phyloP scores from a whole-genome alignment of 2,797 vertebrate genomes.

The Zalophus californianus region DNA sequence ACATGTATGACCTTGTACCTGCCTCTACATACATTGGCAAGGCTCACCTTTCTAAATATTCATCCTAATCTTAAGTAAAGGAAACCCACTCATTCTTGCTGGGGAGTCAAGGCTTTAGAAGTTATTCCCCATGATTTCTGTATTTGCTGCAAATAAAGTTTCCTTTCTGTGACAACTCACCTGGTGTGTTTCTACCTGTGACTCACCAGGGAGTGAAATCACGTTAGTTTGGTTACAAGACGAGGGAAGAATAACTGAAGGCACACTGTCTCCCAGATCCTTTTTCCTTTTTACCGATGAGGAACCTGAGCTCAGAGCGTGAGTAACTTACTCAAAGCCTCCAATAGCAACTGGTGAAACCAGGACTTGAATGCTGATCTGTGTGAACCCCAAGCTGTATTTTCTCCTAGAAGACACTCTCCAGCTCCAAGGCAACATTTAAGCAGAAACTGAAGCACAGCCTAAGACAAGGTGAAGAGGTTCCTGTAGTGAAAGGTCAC shows the following conservation, averaged over 20 bases:
- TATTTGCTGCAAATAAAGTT: background rate
- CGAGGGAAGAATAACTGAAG: background rate
- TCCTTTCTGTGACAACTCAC: background rate
- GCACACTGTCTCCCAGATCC: background rate
- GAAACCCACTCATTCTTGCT: background rate
- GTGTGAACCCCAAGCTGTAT: background rate
- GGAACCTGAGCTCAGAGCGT: background rate
- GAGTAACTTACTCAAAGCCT: background rate
- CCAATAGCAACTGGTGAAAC: background rate
- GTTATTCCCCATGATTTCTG: background rate
- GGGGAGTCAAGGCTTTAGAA: background rate
- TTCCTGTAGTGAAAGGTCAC: background rate
- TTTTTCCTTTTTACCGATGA: background rate
- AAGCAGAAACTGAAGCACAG: background rate
- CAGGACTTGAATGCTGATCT: background rate
- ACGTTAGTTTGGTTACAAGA: background rate
- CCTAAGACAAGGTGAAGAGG: background rate
- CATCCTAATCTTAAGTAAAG: background rate
- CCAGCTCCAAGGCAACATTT: background rate
- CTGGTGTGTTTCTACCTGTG: background rate
- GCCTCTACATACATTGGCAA: background rate
- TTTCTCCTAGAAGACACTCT: background rate
- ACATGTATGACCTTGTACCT: background rate
- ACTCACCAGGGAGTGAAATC: background rate
- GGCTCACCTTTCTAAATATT: background rate